These are phyloP conservation scores for Cephonodes hylas DNA, from an alignment of 2,888 invertebrate species.

Conservation along the genomic window DNA sequence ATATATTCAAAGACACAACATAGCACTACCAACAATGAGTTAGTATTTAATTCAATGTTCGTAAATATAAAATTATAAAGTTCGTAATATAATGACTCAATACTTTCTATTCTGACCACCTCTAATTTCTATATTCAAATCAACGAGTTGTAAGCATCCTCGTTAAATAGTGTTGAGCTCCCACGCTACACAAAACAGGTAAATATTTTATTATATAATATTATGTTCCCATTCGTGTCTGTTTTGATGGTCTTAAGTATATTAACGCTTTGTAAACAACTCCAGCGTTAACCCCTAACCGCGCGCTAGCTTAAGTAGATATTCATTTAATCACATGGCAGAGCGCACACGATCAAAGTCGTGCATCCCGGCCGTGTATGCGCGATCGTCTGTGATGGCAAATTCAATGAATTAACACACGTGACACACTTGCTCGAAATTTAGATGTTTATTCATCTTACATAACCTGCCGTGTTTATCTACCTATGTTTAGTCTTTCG, in stretches of 20 bases:
- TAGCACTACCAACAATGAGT: no score
- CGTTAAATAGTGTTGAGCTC: background rate
- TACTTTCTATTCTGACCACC: no score
- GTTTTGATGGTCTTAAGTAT: conserved; percentile 14
- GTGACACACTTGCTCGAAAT: conserved; percentile 61
- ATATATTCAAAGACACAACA: background rate
- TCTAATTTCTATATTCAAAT: no score
- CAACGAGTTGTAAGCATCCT: no score
- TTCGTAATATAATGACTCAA: no score
- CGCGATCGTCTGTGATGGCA: conserved; percentile 63
- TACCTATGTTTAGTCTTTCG: no score
- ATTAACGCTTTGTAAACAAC: conserved; percentile 32
- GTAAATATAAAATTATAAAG: no score
- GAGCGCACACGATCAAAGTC: conserved; percentile 75
- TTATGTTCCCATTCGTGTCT: conserved; percentile 12
- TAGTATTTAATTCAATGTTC: no score
- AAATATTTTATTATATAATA: background rate
- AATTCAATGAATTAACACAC: conserved; percentile 71
- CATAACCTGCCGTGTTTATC: conserved; percentile 19
- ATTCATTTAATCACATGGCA: conserved; percentile 71
- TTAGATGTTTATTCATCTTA: conserved; percentile 27
- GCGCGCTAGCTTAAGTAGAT: conserved; percentile 49
- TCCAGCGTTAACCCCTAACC: conserved; percentile 37
- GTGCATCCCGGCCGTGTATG: conserved; percentile 49
- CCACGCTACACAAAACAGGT: background rate